phyloP scores from a whole-genome alignment of 2,888 invertebrate species.

The Platypus cylindrus region DNA sequence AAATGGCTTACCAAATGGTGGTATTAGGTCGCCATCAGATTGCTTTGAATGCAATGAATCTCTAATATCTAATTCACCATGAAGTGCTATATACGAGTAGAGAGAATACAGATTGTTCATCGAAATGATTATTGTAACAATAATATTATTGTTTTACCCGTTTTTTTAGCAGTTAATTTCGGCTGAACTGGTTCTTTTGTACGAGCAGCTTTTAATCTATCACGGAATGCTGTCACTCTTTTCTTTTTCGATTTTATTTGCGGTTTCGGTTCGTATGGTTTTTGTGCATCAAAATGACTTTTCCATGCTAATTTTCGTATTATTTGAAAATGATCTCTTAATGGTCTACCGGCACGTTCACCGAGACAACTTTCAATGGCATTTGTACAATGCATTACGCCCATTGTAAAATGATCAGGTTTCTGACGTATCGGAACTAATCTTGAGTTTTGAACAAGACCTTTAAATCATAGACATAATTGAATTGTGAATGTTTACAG shows the following conservation, averaged over 20 bases:
- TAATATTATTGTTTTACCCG: too few relatives aligned
- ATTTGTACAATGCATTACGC: slow-evolving; percentile 32
- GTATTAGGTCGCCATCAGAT: slow-evolving; percentile 24
- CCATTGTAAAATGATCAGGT: slow-evolving; percentile 32
- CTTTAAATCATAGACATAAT: slow-evolving; percentile 4
- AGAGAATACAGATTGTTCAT: too few relatives aligned
- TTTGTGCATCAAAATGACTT: slow-evolving; percentile 24
- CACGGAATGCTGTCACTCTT: slow-evolving; percentile 14
- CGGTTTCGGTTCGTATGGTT: slow-evolving; percentile 24
- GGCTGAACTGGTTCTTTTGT: slow-evolving; percentile 11
- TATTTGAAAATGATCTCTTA: slow-evolving; percentile 32
- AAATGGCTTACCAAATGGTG: slow-evolving; percentile 22
- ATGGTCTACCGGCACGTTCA: slow-evolving; percentile 29
- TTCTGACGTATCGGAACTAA: slow-evolving; percentile 27
- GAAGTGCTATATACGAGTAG: too few relatives aligned
- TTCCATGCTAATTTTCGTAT: slow-evolving; percentile 33
- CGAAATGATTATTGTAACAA: too few relatives aligned
- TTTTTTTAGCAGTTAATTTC: slow-evolving; percentile 5
- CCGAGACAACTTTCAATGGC: slow-evolving; percentile 34
- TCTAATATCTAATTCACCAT: slow-evolving; percentile 11
- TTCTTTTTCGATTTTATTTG: slow-evolving; percentile 22
- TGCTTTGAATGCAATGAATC: slow-evolving; percentile 28
- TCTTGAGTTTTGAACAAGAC: slow-evolving; percentile 27
- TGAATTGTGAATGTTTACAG: too few relatives aligned
- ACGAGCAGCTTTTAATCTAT: slow-evolving; percentile 10